Evolutionary conservation across 2,797 vertebrate species (phyloP), one percentile per base, ranked within the genome.

Genomic region (Anabas testudineus): DNA sequence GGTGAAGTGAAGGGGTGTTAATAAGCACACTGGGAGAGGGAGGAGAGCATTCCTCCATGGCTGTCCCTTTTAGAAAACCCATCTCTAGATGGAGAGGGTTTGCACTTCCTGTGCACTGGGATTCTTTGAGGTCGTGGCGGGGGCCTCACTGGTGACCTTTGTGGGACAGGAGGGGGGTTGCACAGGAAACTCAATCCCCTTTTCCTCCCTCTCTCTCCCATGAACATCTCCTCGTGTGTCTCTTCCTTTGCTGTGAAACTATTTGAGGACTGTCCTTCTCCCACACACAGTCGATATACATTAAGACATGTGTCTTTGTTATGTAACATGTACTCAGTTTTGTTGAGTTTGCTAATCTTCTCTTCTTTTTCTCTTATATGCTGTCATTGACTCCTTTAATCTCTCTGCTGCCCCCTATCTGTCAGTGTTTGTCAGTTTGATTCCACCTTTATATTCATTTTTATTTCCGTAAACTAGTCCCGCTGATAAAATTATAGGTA

Each of bases 91-190:
- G 78, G 41, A 16, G 15, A 49, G 55, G 80, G 43, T 81, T 85
- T 83, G 58, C 51, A 75, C 76, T 90, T 92, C 89, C 91, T 90
- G 87, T 82, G 41, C 24, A n/a, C 71, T 74, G 71, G 60, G 71
- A 80, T 72, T 80, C 70, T 88, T 85, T 82, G 73, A 69, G 80
- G 60, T 53, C 53, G 67, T 48, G 66, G 32, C 42, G 57, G 30
- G 4, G 30, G 37, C 13, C 58, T 70, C 45, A 55, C 56, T 45
- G 34, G 55, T 87, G 84, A 92, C 87, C 87, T 88, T 55, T 74
- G 15, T 19, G 43, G 42, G 48, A 14, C 37, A 34, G 24, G 63
- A 7, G 39, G 26, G 61, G 47, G 56, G 57, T 13, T 22, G n/a
- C 57, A 78, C 67, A 74, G 81, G 88, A 90, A 91, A 89, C 76